Evolutionary conservation across 2,888 invertebrate species (phyloP).

Genomic region (Drosophila koepferae): DNA sequence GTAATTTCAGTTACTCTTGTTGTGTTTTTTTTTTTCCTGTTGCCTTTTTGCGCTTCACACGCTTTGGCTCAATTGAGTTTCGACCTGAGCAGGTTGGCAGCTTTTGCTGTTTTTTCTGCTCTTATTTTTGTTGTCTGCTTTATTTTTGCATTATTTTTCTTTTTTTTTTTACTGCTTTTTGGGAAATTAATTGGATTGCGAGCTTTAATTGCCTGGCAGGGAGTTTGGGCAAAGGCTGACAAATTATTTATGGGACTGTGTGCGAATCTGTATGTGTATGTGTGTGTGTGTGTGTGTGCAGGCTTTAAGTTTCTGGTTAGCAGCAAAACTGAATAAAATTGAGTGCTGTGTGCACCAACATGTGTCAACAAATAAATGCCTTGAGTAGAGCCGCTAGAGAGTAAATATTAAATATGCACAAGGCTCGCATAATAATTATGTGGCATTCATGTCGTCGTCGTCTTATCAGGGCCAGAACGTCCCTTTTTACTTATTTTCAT

Average conservation of each 20-base stretch:
- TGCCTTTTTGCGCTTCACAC: slow-evolving; percentile 50
- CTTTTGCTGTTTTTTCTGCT: slow-evolving; percentile 9
- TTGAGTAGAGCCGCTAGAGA: slow-evolving; percentile 14
- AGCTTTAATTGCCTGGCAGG: slow-evolving; percentile 62
- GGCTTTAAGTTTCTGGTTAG: slow-evolving; percentile 25
- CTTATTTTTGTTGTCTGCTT: slow-evolving; percentile 5
- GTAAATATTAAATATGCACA: slow-evolving; percentile 48
- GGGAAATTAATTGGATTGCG: slow-evolving; percentile 65
- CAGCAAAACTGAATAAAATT: slow-evolving; percentile 23
- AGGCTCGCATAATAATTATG: slow-evolving; percentile 45
- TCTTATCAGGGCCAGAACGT: slow-evolving; percentile 36
- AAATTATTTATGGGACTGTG: slow-evolving; percentile 60
- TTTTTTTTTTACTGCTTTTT: slow-evolving; percentile 20
- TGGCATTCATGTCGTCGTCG: slow-evolving; percentile 38
- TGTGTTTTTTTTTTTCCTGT: slow-evolving; percentile 3
- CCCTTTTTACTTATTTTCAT: slow-evolving; percentile 18
- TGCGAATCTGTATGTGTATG: neutral
- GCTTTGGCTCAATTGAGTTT: slow-evolving; percentile 61
- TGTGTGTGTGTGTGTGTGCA: neutral
- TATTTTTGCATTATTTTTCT: slow-evolving; percentile 31
- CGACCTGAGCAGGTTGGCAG: slow-evolving; percentile 41
- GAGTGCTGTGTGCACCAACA: slow-evolving; percentile 16
- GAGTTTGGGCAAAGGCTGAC: slow-evolving; percentile 20
- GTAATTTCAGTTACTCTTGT: slow-evolving; percentile 16
- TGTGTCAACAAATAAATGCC: slow-evolving; percentile 39